These are phyloP conservation scores for Mycetomoellerius zeteki DNA, from an alignment of 1,140 invertebrate species.

Conservation along the genomic window DNA sequence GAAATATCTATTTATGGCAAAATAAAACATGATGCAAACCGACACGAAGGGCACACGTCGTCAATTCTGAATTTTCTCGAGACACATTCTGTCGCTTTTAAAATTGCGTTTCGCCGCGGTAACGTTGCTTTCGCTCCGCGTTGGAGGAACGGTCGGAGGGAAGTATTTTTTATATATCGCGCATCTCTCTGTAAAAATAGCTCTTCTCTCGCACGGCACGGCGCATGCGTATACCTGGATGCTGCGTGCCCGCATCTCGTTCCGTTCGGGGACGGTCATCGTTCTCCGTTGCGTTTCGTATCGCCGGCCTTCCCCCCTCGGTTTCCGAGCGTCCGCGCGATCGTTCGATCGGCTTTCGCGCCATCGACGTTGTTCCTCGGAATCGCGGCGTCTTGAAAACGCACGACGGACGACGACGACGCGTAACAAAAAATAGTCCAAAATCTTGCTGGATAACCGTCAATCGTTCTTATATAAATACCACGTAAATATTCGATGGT, in stretches of 20 bases:
- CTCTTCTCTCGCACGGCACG: background rate
- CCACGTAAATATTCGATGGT: slow-evolving; percentile 67
- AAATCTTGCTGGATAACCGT: slow-evolving; percentile 54
- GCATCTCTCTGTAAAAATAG: slow-evolving; percentile 43
- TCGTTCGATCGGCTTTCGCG: slow-evolving; percentile 12
- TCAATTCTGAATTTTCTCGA: slow-evolving; percentile 23
- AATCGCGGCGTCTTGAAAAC: slow-evolving; percentile 50
- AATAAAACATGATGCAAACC: background rate
- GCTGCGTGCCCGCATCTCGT: slow-evolving; percentile 49
- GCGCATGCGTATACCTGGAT: background rate
- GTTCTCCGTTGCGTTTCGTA: slow-evolving; percentile 60
- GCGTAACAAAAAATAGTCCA: slow-evolving; percentile 53
- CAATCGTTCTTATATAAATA: slow-evolving; percentile 64
- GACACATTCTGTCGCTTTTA: slow-evolving; percentile 4
- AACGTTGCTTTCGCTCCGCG: slow-evolving; percentile 31
- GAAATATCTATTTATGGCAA: background rate
- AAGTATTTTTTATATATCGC: slow-evolving; percentile 37
- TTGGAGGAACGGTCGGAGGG: background rate
- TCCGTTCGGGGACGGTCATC: slow-evolving; percentile 66
- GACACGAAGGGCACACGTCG: slow-evolving; percentile 21
- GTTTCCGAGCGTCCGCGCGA: slow-evolving; percentile 30
- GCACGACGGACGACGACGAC: slow-evolving; percentile 67
- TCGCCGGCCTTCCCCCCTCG: slow-evolving; percentile 57
- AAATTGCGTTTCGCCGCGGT: slow-evolving; percentile 19
- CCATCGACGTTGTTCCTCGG: slow-evolving; percentile 54